Conservation (phyloP, 2,113 vertebrate species). For the Camelus dromedarius region DNA sequence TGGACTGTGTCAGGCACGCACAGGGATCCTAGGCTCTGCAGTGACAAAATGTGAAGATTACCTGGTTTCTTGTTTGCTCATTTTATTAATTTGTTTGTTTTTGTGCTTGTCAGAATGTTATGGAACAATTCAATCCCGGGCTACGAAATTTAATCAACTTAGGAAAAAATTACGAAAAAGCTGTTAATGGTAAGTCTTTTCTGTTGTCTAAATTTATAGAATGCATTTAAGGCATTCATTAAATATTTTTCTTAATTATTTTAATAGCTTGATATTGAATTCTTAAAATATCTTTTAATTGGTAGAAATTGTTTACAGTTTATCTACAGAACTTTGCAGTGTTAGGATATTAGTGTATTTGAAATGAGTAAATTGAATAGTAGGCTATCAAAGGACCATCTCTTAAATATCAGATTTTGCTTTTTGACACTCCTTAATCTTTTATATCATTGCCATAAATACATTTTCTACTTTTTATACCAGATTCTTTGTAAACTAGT, state of each 20-base stretch:
- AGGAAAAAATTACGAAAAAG: slow-evolving; percentile 98
- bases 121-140: slow-evolving; percentile 98
- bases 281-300: slow-evolving; percentile 45
- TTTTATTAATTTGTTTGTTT: slow-evolving; percentile 69
- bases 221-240: not conserved
- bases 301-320: not conserved
- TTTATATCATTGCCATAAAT: slow-evolving; percentile 26
- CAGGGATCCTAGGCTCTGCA: not conserved
- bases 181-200: slow-evolving; percentile 94
- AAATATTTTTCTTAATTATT: slow-evolving; percentile 53
- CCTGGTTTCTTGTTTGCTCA: not conserved
- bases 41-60: not conserved
- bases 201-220: slow-evolving; percentile 3
- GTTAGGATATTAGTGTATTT: not conserved
- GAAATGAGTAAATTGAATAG: not conserved
- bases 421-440: not conserved
- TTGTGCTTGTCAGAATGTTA: slow-evolving; percentile 92
- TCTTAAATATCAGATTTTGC: not conserved
- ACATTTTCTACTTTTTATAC: slow-evolving; percentile 16
- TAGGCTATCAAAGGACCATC: not conserved
- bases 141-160: slow-evolving; percentile 97
- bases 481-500: slow-evolving; percentile 15
- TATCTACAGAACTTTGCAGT: not conserved
- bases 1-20: accelerated
- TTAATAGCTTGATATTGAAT: slow-evolving; percentile 22